Evolutionary conservation across 1,140 invertebrate species (phyloP).

Genomic region (Pogonomyrmex californicus): DNA sequence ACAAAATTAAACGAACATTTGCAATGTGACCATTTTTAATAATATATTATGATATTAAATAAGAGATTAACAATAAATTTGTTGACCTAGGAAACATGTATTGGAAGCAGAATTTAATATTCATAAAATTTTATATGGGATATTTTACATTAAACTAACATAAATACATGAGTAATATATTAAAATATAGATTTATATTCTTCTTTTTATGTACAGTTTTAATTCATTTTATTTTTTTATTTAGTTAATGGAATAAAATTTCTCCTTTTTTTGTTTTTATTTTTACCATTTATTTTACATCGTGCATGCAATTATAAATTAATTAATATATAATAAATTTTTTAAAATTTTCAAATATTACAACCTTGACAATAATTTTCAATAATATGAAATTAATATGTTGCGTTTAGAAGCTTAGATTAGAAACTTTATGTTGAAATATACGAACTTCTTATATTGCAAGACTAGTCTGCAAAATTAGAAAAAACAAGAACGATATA

Average conservation of each 20-base stretch:
- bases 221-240: background rate
- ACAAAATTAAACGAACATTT: background rate
- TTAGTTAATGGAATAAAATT: background rate
- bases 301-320: background rate
- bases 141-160: too few species aligned
- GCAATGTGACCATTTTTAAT: background rate
- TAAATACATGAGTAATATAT: too few species aligned
- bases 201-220: too few species aligned
- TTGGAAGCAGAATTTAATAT: too few species aligned
- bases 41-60: background rate
- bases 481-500: slow-evolving; percentile 25
- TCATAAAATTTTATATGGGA: too few species aligned
- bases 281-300: background rate
- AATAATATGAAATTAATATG: background rate
- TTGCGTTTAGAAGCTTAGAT: background rate
- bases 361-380: background rate
- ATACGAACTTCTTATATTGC: background rate
- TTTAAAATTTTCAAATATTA: background rate
- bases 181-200: background rate
- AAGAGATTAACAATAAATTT: too few species aligned
- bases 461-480: slow-evolving; percentile 27
- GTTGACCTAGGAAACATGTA: too few species aligned
- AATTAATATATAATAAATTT: background rate
- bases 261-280: background rate
- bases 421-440: background rate